Evolutionary conservation across 2,888 invertebrate species (phyloP).

Genomic region (Noctua comes): DNA sequence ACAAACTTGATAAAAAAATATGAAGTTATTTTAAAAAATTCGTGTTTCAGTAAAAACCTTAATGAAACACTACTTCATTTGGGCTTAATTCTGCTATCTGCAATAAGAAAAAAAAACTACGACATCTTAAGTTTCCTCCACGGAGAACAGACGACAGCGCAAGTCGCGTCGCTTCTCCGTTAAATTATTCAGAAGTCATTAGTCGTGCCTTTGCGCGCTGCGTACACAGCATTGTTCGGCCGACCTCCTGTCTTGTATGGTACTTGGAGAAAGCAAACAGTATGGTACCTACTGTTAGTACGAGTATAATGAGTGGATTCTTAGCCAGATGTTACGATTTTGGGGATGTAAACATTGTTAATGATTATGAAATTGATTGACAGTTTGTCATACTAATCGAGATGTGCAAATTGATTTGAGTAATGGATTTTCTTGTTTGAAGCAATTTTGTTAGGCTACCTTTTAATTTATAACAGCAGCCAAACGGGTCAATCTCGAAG

Average conservation of each 20-base stretch:
- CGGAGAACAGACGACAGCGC: conserved; percentile 38
- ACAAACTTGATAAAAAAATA: background rate
- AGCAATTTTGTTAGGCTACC: background rate
- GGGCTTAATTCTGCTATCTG: background rate
- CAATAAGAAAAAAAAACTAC: background rate
- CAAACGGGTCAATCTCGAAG: background rate
- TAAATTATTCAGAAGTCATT: conserved; percentile 85
- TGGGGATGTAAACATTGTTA: background rate
- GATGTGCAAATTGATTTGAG: background rate
- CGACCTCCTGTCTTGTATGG: conserved; percentile 65
- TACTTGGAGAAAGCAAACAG: conserved; percentile 62
- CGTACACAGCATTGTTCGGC: conserved; percentile 69
- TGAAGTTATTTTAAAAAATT: background rate
- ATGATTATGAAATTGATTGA: conserved; percentile 7
- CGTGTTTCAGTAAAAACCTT: background rate
- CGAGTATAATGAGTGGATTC: conserved; percentile 28
- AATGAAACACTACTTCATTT: background rate
- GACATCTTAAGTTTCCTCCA: background rate
- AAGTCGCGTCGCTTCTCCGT: conserved; percentile 58
- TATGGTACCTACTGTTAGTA: conserved; percentile 34
- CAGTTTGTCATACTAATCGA: background rate
- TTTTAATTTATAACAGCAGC: background rate
- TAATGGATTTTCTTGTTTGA: background rate
- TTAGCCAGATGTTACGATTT: conserved; percentile 50
- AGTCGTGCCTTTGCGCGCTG: conserved; percentile 72